These are phyloP conservation scores for Parauchenoglanis punctatus DNA, from an alignment of 2,797 vertebrate species.

Conservation along the genomic window DNA sequence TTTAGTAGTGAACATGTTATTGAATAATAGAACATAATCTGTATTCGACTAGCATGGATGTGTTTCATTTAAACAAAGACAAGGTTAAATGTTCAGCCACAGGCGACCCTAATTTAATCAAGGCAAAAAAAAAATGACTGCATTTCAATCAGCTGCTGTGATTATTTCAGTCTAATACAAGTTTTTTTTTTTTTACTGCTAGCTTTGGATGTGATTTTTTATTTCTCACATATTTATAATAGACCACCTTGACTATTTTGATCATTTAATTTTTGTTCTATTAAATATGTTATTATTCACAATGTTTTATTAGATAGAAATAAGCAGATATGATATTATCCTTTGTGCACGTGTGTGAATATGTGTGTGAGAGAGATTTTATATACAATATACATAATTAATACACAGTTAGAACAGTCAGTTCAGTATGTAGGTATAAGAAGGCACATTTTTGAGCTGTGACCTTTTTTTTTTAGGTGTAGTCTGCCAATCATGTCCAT, in stretches of 20 bases:
- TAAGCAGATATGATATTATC: neutral
- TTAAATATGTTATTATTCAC: neutral
- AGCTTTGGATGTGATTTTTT: conserved; percentile 1
- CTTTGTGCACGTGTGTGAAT: too few relatives aligned
- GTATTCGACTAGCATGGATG: conserved; percentile 56
- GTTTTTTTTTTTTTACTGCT: neutral
- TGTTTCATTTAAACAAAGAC: conserved; percentile 65
- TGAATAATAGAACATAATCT: conserved; percentile 61
- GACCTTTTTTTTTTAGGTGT: conserved; percentile 33
- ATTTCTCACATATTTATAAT: neutral
- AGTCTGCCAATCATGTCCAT: conserved; percentile 52
- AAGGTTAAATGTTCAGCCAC: conserved; percentile 51
- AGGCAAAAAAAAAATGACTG: conserved; percentile 37
- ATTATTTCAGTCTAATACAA: conserved; percentile 29
- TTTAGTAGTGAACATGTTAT: conserved; percentile 59
- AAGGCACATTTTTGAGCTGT: conserved; percentile 30
- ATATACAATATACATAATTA: conserved; percentile 25
- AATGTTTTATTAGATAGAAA: neutral
- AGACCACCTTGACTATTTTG: neutral
- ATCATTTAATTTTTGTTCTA: neutral
- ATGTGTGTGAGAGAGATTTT: neutral
- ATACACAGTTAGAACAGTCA: conserved; percentile 17
- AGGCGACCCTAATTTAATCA: conserved; percentile 56
- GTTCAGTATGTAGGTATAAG: conserved; percentile 34
- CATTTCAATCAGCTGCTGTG: conserved; percentile 49